A percentile compares a stretch with the other conserved stretches of the same genome.
Conservation (phyloP, 2,113 vertebrate species). For the Phainopepla nitens region DNA sequence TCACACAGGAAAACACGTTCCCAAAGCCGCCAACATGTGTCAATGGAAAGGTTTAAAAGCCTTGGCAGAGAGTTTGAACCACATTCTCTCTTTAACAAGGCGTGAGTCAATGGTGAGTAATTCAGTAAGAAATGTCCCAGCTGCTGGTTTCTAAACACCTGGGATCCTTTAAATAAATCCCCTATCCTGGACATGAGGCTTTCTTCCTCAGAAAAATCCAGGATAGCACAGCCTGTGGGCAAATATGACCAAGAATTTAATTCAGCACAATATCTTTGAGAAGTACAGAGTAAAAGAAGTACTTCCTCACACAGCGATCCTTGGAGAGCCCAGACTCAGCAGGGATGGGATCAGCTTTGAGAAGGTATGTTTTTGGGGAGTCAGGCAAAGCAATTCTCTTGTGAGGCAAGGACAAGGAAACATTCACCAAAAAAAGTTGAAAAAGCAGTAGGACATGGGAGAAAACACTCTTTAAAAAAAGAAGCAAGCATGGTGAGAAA, state of each 20-base stretch:
- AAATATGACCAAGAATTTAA: neutral
- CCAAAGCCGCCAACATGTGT: rapidly evolving
- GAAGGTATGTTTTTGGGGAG: neutral
- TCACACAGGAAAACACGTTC: rapidly evolving
- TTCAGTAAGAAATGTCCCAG: neutral
- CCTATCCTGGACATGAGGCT: neutral
- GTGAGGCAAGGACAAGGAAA: neutral
- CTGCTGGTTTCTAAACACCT: neutral
- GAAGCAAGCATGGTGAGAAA: neutral
- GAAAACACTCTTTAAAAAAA: neutral
- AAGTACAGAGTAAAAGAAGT: neutral
- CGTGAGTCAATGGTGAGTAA: neutral
- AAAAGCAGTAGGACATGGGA: neutral
- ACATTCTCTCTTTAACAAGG: neutral
- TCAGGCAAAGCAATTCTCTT: neutral
- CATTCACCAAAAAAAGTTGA: neutral
- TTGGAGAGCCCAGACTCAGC: neutral
- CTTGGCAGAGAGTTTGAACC: neutral
- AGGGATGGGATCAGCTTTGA: neutral
- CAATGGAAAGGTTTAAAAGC: neutral
- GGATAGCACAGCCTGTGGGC: neutral
- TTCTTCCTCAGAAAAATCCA: neutral
- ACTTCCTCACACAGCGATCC: neutral
- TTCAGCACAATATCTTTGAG: neutral
- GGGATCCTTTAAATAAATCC: neutral